Evolutionary conservation across 2,113 vertebrate genomes (phyloP).

Genomic region (Otis tarda): DNA sequence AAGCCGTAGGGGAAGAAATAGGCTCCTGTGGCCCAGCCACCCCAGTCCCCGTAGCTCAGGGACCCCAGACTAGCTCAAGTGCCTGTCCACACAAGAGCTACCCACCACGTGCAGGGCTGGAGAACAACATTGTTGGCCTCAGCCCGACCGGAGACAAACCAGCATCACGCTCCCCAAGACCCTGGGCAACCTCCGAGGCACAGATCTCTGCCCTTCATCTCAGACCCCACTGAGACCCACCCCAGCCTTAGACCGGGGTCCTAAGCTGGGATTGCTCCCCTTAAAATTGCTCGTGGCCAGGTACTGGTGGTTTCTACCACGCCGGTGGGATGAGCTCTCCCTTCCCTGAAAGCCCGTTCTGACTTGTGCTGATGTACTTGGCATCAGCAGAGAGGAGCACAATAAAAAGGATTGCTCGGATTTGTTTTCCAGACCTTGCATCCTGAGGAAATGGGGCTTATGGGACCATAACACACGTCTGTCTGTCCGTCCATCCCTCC

Average conservation of each 20-base stretch:
- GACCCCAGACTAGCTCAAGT: not conserved
- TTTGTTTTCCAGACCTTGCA: not conserved
- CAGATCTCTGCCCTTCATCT: not conserved
- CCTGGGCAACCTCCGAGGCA: not conserved
- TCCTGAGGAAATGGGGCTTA: not conserved
- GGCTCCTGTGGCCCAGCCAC: not conserved
- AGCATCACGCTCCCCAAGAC: not conserved
- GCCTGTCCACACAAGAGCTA: not conserved
- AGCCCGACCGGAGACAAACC: not conserved
- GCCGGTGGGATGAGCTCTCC: not conserved
- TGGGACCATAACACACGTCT: fast-evolving
- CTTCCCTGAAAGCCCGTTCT: fast-evolving
- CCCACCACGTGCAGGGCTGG: not conserved
- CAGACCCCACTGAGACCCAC: not conserved
- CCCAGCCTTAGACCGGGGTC: fast-evolving
- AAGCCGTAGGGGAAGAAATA: not conserved
- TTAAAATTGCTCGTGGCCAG: not conserved
- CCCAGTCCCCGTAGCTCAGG: too few relatives aligned
- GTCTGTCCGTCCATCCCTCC: not conserved
- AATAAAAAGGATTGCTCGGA: not conserved
- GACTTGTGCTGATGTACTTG: not conserved
- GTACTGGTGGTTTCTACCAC: not conserved
- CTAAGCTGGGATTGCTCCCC: not conserved
- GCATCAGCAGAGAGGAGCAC: not conserved
- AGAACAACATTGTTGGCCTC: fast-evolving